Conservation (phyloP, 2,113 vertebrate species). For the Sarotherodon lohbergeri region DNA sequence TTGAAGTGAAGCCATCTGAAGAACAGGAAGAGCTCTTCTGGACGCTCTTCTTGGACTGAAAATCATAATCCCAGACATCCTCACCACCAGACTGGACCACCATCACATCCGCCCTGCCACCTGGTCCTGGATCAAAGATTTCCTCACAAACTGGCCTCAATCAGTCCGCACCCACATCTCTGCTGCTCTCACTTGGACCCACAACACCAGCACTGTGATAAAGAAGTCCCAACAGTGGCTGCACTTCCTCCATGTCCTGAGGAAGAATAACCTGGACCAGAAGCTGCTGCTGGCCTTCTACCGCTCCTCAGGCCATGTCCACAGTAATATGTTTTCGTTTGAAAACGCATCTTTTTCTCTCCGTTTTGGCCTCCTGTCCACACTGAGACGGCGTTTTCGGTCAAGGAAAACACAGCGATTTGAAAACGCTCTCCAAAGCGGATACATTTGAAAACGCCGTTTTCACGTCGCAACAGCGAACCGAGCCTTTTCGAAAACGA, state of each 20-base stretch:
- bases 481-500: not conserved
- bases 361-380: not conserved
- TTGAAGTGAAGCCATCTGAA: not conserved
- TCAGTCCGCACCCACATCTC: not conserved
- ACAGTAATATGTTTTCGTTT: not conserved
- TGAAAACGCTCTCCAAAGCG: not conserved
- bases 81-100: not conserved
- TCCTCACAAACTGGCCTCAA: not conserved
- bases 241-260: not conserved
- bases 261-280: not conserved
- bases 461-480: fast-evolving
- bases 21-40: not conserved
- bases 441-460: not conserved
- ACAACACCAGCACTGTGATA: not conserved
- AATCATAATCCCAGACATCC: not conserved
- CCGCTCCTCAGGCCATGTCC: not conserved
- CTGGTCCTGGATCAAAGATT: not conserved
- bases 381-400: not conserved
- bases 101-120: not conserved
- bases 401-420: not conserved
- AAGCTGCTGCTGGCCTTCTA: not conserved
- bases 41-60: not conserved
- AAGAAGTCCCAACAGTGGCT: not conserved
- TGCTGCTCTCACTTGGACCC: not conserved
- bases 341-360: not conserved